Evolutionary conservation across 1,140 invertebrate genomes (phyloP).

Genomic region (Apis mellifera): Amel_HAv3.1 CM009936.2:11374001-11374500

Average conservation of each 20-base stretch:
- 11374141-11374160: background rate
- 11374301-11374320: slow-evolving; percentile 11
- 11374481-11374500: background rate
- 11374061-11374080: slow-evolving; percentile 22
- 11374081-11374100: slow-evolving; percentile 37
- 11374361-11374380: slow-evolving; percentile 35
- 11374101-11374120: slow-evolving; percentile 36
- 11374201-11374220: too few relatives aligned
- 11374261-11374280: slow-evolving; percentile 10
- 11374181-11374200: background rate
- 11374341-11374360: background rate
- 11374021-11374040: slow-evolving; percentile 57
- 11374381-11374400: slow-evolving; percentile 27
- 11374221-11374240: background rate
- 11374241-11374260: slow-evolving; percentile 41
- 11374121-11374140: slow-evolving; percentile 23
- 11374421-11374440: slow-evolving; percentile 5
- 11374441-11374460: slow-evolving; percentile 1
- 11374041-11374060: slow-evolving; percentile 43
- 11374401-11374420: background rate
- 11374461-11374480: too few relatives aligned
- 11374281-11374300: slow-evolving; percentile 28
- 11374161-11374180: background rate
- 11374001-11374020: slow-evolving; percentile 68
- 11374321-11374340: background rate